Evolutionary conservation across 2,113 vertebrate genomes (phyloP).

Genomic region (Chloropsis cyanopogon): DNA sequence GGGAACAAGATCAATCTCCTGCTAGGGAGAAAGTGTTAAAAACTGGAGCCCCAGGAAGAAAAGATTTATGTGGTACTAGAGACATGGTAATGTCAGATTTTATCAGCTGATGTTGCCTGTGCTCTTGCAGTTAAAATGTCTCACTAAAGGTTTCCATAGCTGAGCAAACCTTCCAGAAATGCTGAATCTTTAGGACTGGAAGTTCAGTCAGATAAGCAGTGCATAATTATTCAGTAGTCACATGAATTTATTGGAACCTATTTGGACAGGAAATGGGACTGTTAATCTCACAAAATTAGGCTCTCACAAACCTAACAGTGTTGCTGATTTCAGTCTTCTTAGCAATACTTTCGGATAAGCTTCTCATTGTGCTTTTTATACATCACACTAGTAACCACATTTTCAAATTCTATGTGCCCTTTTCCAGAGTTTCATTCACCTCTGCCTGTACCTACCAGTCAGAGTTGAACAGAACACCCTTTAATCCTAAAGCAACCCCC

Average conservation of each 20-base stretch:
- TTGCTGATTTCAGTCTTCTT: neutral
- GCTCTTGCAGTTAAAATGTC: slow-evolving; percentile 4
- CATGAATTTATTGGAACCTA: neutral
- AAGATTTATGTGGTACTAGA: neutral
- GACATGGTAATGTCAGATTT: slow-evolving; percentile 12
- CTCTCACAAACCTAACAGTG: neutral
- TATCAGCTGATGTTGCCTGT: neutral
- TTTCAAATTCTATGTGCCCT: neutral
- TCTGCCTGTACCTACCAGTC: neutral
- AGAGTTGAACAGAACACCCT: neutral
- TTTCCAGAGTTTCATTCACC: neutral
- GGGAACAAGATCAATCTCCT: neutral
- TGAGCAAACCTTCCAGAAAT: slow-evolving; percentile 26
- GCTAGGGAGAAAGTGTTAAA: neutral
- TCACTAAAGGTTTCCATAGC: slow-evolving; percentile 4
- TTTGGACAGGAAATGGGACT: slow-evolving; percentile 3
- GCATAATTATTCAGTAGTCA: slow-evolving; percentile 3
- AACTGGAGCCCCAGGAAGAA: neutral
- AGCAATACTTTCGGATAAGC: neutral
- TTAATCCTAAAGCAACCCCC: neutral
- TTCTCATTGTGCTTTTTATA: neutral
- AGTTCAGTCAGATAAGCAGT: slow-evolving; percentile 27
- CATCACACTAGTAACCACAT: neutral
- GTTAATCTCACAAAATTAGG: slow-evolving; percentile 3
- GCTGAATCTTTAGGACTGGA: neutral